Conservation (phyloP, 2,797 vertebrate genomes). For the Podargus strigoides region DNA sequence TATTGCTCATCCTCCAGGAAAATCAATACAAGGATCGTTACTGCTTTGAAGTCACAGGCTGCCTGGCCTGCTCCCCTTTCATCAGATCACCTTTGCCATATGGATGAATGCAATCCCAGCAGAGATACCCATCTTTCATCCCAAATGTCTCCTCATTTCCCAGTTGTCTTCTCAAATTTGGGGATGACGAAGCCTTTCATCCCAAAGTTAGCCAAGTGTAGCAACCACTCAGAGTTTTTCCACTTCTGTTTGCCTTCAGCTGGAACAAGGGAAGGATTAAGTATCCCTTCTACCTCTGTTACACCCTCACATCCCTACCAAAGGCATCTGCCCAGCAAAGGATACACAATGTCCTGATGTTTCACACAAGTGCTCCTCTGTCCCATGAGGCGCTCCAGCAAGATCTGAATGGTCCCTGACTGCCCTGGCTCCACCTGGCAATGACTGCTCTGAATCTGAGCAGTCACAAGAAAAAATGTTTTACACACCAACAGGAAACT, state of each 20-base stretch:
- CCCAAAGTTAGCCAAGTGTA: background rate
- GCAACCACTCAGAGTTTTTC: background rate
- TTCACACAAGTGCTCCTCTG: background rate
- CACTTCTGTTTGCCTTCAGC: background rate
- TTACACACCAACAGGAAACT: background rate
- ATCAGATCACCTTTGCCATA: background rate
- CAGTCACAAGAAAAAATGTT: background rate
- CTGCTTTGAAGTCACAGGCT: background rate
- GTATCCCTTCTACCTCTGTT: background rate
- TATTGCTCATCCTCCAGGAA: background rate
- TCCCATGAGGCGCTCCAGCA: slow-evolving; percentile 52
- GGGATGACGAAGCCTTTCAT: background rate
- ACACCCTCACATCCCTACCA: background rate
- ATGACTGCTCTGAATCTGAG: slow-evolving; percentile 66
- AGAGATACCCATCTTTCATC: background rate
- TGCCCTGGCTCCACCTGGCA: slow-evolving; percentile 36
- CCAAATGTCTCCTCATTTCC: background rate
- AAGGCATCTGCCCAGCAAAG: slow-evolving; percentile 33
- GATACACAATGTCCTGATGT: slow-evolving; percentile 73
- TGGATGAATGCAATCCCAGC: background rate
- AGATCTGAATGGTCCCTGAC: slow-evolving; percentile 33
- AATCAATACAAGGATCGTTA: background rate
- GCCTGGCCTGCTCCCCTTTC: background rate
- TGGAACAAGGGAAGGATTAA: background rate
- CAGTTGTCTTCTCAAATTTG: background rate